phyloP scores from a whole-genome alignment of 1,140 invertebrate species.

The Drosophila leontia region DNA sequence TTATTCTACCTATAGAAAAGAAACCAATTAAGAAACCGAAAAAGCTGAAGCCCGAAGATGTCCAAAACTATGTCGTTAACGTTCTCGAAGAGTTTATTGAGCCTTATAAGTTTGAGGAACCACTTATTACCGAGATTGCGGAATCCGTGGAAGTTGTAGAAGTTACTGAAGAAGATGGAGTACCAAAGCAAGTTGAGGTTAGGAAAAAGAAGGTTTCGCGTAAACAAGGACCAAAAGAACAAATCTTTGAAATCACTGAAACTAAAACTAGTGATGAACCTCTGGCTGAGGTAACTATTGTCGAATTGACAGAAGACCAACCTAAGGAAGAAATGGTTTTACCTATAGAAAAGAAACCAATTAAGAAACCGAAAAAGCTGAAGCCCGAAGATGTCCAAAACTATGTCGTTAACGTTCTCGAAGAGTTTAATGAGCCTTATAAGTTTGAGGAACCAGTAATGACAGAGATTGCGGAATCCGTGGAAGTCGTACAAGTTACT shows the following conservation, averaged over 20 bases:
- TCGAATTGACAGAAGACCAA: conserved; percentile 10
- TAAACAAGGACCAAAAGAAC: conserved; percentile 54
- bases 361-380: conserved; percentile 64
- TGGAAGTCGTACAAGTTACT: conserved; percentile 29
- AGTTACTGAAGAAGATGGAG: conserved; percentile 36
- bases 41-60: conserved; percentile 57
- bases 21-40: conserved; percentile 53
- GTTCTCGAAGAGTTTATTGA: conserved; percentile 48
- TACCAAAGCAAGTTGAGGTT: conserved; percentile 44
- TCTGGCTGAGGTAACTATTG: conserved; percentile 13
- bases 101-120: conserved; percentile 11
- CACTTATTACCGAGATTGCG: not conserved
- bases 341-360: conserved; percentile 22
- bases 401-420: conserved; percentile 52
- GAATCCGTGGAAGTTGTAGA: conserved; percentile 25
- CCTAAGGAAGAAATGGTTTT: not conserved
- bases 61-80: conserved; percentile 60
- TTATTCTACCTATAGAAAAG: conserved; percentile 1
- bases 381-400: conserved; percentile 55
- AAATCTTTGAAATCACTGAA: conserved; percentile 62
- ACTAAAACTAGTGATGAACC: conserved; percentile 25
- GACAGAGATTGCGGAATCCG: conserved; percentile 27
- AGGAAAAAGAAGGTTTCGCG: conserved; percentile 53
- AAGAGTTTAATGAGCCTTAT: conserved; percentile 49
- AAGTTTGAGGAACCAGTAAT: not conserved